Percentiles rank a stretch among this genome's conserved stretches.
Evolutionary conservation across 2,797 vertebrate genomes (phyloP).

Genomic region (Thunnus albacares): DNA sequence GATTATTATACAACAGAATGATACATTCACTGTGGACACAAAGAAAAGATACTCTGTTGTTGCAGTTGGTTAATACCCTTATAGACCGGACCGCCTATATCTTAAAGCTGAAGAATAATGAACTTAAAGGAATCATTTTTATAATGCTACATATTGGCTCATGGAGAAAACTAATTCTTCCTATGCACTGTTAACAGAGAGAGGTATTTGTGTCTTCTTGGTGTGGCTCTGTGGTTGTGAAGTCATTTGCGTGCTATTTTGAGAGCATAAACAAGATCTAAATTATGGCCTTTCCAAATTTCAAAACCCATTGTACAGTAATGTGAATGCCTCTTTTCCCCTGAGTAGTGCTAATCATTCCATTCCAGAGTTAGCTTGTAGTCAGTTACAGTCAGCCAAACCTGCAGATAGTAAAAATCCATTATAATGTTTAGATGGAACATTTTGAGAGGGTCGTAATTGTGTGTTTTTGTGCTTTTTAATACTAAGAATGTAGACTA

Average conservation of each 20-base stretch:
- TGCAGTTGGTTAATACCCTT: conserved; percentile 18
- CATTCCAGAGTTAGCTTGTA: conserved; percentile 23
- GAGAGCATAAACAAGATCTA: conserved; percentile 50
- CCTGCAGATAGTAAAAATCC: conserved; percentile 48
- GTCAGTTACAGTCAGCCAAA: conserved; percentile 29
- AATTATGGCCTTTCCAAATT: conserved; percentile 46
- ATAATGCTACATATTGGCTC: no score
- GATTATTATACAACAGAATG: conserved; percentile 41
- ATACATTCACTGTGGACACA: conserved; percentile 30
- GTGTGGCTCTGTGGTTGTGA: conserved; percentile 23
- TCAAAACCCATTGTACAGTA: conserved; percentile 36
- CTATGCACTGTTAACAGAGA: conserved; percentile 2
- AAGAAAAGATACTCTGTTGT: conserved; percentile 36
- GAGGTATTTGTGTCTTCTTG: conserved; percentile 19
- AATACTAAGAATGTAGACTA: conserved; percentile 38
- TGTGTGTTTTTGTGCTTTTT: conserved; percentile 34
- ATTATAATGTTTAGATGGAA: conserved; percentile 37
- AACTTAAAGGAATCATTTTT: conserved; percentile 2
- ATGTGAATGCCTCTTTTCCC: conserved; percentile 39
- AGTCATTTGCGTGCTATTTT: conserved; percentile 51
- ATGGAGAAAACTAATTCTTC: background rate
- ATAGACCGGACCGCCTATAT: conserved; percentile 16
- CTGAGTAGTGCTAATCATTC: conserved; percentile 49
- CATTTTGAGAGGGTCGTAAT: conserved; percentile 53
- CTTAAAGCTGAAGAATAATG: conserved; percentile 5